Conservation (phyloP, 2,113 vertebrate species). For the Anguilla rostrata region DNA sequence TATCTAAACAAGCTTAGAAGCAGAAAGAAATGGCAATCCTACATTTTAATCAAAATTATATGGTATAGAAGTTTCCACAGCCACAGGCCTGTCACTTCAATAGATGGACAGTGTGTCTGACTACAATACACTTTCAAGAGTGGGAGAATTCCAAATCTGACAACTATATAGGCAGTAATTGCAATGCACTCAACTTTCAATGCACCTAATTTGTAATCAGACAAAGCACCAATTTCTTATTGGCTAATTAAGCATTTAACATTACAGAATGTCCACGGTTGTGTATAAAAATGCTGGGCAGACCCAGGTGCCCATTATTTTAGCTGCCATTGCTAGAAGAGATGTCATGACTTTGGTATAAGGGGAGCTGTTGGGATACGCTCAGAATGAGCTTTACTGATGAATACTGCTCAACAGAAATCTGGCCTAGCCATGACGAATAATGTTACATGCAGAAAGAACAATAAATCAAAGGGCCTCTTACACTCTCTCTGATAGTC, state of each 20-base stretch:
- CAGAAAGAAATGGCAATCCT: not conserved
- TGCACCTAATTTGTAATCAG: not conserved
- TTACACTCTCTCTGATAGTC: slow-evolving; percentile 60
- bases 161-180: not conserved
- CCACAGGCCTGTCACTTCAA: not conserved
- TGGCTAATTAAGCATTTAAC: not conserved
- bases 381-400: no score
- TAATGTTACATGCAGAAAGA: slow-evolving; percentile 38
- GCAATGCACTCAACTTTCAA: not conserved
- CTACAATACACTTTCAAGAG: not conserved
- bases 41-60: not conserved
- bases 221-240: not conserved
- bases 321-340: no score
- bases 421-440: not conserved
- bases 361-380: no score
- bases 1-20: not conserved
- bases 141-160: not conserved
- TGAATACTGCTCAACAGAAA: no score
- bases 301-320: no score
- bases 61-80: not conserved
- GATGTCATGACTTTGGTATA: no score
- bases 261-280: no score
- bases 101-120: not conserved
- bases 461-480: slow-evolving; percentile 41
- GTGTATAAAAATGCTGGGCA: no score